Conservation (phyloP, 1,140 invertebrate species). For the Lepidurus couesii region DNA sequence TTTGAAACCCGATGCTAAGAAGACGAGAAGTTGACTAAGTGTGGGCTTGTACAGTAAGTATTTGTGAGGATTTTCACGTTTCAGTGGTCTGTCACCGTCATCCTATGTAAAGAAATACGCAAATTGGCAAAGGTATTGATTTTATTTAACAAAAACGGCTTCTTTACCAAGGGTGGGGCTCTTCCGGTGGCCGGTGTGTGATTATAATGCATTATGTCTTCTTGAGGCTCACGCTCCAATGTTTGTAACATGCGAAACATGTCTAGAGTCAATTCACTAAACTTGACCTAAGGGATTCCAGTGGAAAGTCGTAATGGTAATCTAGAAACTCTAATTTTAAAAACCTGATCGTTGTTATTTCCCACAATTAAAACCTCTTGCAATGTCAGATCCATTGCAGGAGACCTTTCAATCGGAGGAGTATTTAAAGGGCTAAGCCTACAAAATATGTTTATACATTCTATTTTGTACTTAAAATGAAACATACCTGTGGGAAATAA, state of each 20-base stretch:
- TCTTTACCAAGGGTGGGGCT: conserved; percentile 28
- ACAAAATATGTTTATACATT: conserved; percentile 39
- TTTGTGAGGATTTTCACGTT: conserved; percentile 92
- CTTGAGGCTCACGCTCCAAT: conserved; percentile 82
- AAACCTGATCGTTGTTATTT: conserved; percentile 79
- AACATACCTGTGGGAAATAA: conserved; percentile 70
- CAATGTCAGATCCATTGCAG: conserved; percentile 69
- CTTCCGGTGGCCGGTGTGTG: conserved; percentile 26
- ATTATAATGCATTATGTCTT: conserved; percentile 64
- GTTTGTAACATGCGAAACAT: conserved; percentile 98
- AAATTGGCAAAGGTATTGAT: neutral
- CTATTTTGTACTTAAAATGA: conserved; percentile 29
- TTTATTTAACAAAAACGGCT: neutral
- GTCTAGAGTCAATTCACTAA: conserved; percentile 94
- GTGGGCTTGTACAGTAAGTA: conserved; percentile 94
- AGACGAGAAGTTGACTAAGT: conserved; percentile 86
- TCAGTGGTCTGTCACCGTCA: conserved; percentile 59
- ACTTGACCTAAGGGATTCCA: conserved; percentile 66
- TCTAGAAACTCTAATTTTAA: conserved; percentile 14
- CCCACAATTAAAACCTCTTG: conserved; percentile 94
- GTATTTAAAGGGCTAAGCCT: conserved; percentile 75
- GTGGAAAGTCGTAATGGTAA: conserved; percentile 14
- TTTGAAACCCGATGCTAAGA: conserved; percentile 84
- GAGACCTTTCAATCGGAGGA: conserved; percentile 49
- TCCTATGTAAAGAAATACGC: conserved; percentile 46